These are phyloP conservation scores for Rosalia funebris DNA, from an alignment of 2,888 invertebrate genomes.

Conservation along the genomic window DNA sequence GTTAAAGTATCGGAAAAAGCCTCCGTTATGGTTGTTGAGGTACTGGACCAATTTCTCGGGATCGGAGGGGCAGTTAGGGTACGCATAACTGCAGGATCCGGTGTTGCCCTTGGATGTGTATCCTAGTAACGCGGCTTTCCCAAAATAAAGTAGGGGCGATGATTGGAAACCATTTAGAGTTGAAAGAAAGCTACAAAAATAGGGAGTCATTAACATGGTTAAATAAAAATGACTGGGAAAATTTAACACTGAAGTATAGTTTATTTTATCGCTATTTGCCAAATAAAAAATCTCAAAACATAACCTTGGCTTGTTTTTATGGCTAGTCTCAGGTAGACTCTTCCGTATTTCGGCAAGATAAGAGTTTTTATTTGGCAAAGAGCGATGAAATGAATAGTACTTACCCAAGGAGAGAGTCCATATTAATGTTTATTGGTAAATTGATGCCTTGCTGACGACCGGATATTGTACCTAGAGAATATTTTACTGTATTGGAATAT, in stretches of 20 bases:
- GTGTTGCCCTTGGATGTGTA: constrained; percentile 74
- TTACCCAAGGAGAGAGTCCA: constrained; percentile 72
- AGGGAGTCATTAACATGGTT: too few species aligned
- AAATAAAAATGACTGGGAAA: background rate
- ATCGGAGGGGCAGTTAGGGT: constrained; percentile 79
- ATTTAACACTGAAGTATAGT: too few species aligned
- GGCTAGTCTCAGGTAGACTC: too few species aligned
- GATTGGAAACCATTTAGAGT: constrained; percentile 63
- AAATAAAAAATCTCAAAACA: too few species aligned
- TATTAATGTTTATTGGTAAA: constrained; percentile 62
- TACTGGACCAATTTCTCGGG: constrained; percentile 79
- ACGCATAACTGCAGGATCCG: constrained; percentile 70
- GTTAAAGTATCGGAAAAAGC: constrained; percentile 83
- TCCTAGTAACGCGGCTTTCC: constrained; percentile 79
- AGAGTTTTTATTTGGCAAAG: too few species aligned
- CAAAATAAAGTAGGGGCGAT: constrained; percentile 78
- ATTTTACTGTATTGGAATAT: background rate
- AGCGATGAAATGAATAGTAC: too few species aligned
- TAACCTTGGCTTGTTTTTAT: too few species aligned
- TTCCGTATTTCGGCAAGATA: too few species aligned
- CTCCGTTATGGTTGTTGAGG: constrained; percentile 86
- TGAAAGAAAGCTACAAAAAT: constrained; percentile 41
- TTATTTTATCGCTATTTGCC: too few species aligned
- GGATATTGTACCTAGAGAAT: constrained; percentile 47
- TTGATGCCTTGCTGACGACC: constrained; percentile 48